These are phyloP conservation scores for Spea bombifrons DNA, from an alignment of 2,113 vertebrate species.

Conservation along the genomic window DNA sequence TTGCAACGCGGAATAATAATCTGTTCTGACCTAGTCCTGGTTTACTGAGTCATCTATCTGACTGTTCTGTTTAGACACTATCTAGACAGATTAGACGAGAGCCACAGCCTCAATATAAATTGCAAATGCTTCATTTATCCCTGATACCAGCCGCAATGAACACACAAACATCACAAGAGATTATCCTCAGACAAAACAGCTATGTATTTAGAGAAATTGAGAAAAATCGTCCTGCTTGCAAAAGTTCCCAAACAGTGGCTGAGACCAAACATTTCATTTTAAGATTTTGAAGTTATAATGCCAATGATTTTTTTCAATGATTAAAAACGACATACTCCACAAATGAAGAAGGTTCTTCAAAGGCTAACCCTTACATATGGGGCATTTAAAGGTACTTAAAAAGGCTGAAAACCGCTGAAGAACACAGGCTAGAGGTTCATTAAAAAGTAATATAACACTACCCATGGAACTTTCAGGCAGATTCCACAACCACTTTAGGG, in stretches of 20 bases:
- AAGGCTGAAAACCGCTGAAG: no score
- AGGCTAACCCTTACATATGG: no score
- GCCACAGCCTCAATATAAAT: background rate
- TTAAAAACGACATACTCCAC: no score
- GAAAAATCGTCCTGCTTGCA: background rate
- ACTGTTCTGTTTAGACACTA: background rate
- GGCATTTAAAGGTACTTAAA: no score
- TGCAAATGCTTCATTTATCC: constrained; percentile 1
- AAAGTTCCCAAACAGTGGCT: background rate
- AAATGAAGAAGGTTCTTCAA: no score
- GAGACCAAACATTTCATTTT: background rate
- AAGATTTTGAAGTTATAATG: background rate
- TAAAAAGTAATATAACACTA: no score
- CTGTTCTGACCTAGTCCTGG: background rate
- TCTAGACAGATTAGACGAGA: background rate
- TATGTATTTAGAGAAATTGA: background rate
- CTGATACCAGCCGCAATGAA: background rate
- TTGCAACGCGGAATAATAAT: background rate
- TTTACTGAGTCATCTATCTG: background rate
- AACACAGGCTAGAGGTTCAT: no score
- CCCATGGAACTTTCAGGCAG: no score
- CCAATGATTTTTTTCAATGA: no score
- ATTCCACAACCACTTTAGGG: no score
- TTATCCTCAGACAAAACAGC: background rate
- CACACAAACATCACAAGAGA: background rate